Base-by-base conservation (phyloP, 2,888 invertebrate genomes). In the Rugalucina vietnamica region DNA sequence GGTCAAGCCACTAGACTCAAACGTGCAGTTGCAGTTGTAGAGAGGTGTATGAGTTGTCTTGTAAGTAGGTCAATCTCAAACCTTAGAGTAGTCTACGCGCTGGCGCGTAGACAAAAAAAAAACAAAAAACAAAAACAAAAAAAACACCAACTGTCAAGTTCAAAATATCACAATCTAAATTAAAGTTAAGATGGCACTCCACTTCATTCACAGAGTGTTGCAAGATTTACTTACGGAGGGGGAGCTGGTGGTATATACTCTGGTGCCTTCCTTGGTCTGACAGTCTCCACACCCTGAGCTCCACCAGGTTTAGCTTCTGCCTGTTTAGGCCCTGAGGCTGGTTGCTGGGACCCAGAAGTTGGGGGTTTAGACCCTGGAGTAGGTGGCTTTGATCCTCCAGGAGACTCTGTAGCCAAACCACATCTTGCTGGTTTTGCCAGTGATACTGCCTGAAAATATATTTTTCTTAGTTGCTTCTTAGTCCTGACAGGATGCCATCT, bases 141-240 rank as follows among this genome's bases (percentile, higher is more conserved):
- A n/a, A n/a, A n/a, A n/a, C n/a, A n/a, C n/a, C n/a, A n/a, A n/a
- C n/a, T n/a, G n/a, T n/a, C n/a, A n/a, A n/a, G n/a, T n/a, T n/a
- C n/a, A n/a, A n/a, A n/a, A n/a, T n/a, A n/a, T n/a, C n/a, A n/a
- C n/a, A n/a, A n/a, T n/a, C n/a, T n/a, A n/a, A n/a, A n/a, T n/a
- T n/a, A n/a, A n/a, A n/a, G n/a, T n/a, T n/a, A n/a, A n/a, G n/a
- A n/a, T n/a, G n/a, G n/a, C n/a, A n/a, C n/a, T n/a, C n/a, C n/a
- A n/a, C n/a, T n/a, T n/a, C n/a, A n/a, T n/a, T n/a, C n/a, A n/a
- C n/a, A n/a, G n/a, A n/a, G n/a, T n/a, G n/a, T n/a, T n/a, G n/a
- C n/a, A n/a, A n/a, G n/a, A n/a, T n/a, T n/a, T n/a, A 65, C 65
- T 65, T 65, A 65, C 65, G 32, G 32, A 5, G 54, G 57, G n/a